Evolutionary conservation across 2,888 invertebrate species (phyloP).

Genomic region (Timema cristinae): DNA sequence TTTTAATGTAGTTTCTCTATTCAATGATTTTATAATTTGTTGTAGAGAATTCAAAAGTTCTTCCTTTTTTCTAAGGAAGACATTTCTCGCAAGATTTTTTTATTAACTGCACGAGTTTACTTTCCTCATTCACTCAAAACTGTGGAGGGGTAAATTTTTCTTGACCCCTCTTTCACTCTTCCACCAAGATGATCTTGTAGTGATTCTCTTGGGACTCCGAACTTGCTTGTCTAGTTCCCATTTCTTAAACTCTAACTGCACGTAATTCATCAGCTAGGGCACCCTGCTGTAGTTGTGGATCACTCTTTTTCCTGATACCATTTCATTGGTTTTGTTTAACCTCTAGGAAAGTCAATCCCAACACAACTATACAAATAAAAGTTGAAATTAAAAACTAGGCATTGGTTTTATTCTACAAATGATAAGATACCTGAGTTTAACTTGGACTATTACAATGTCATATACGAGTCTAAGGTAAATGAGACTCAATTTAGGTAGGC

Average conservation of each 20-base stretch:
- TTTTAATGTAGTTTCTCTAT: slow-evolving; percentile 36
- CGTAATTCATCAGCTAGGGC: not conserved
- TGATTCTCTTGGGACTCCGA: slow-evolving; percentile 1
- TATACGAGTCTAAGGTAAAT: too few species aligned
- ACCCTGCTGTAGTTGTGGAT: slow-evolving; percentile 2
- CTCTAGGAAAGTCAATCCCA: too few species aligned
- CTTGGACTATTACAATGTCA: too few species aligned
- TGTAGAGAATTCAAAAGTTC: slow-evolving; percentile 30
- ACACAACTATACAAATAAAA: too few species aligned
- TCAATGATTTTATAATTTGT: slow-evolving; percentile 24
- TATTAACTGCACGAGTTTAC: slow-evolving; percentile 38
- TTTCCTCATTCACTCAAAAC: not conserved
- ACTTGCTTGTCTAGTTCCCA: not conserved
- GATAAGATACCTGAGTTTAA: too few species aligned
- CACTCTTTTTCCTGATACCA: too few species aligned
- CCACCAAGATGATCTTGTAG: not conserved
- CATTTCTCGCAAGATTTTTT: slow-evolving; percentile 33
- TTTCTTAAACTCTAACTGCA: not conserved
- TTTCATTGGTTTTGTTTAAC: too few species aligned
- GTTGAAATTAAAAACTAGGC: too few species aligned
- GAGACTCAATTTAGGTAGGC: too few species aligned
- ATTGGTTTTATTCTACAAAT: too few species aligned
- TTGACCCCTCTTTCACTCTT: slow-evolving; percentile 8
- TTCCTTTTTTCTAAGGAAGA: slow-evolving; percentile 28
- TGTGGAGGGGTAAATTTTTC: not conserved